Evolutionary conservation across 2,797 vertebrate genomes (phyloP).

Genomic region (Spinus pinus): DNA sequence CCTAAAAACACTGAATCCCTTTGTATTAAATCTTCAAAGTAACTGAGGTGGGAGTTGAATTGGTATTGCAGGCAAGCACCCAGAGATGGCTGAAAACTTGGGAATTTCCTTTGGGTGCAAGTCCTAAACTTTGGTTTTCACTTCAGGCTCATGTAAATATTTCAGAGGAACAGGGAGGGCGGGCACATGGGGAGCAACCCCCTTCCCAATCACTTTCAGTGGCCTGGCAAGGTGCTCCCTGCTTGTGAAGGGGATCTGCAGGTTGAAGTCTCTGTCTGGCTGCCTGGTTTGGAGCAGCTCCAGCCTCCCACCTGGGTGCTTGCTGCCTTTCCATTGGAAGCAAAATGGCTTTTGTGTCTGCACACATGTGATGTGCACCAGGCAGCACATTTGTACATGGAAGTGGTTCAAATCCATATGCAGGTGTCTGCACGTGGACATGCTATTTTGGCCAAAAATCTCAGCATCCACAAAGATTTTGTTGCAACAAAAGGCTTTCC

Average conservation of each 20-base stretch:
- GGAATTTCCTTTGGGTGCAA: background rate
- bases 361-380: fast-evolving
- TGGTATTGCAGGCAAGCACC: background rate
- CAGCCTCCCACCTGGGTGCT: fast-evolving
- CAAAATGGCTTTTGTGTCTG: background rate
- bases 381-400: background rate
- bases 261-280: background rate
- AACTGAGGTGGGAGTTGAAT: background rate
- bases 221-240: background rate
- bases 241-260: fast-evolving
- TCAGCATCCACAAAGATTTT: background rate
- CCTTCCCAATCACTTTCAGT: background rate
- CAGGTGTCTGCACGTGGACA: background rate
- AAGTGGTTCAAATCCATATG: background rate
- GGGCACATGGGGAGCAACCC: fast-evolving
- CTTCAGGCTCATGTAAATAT: background rate
- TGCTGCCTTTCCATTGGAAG: background rate
- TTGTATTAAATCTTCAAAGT: background rate
- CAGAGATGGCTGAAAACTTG: background rate
- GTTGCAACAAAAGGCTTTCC: background rate
- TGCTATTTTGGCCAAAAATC: background rate
- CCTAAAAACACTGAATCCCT: background rate
- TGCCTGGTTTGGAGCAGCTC: background rate
- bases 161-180: background rate
- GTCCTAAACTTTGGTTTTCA: background rate